Conservation (phyloP, 2,113 vertebrate genomes). For the Pedionomus torquatus region DNA sequence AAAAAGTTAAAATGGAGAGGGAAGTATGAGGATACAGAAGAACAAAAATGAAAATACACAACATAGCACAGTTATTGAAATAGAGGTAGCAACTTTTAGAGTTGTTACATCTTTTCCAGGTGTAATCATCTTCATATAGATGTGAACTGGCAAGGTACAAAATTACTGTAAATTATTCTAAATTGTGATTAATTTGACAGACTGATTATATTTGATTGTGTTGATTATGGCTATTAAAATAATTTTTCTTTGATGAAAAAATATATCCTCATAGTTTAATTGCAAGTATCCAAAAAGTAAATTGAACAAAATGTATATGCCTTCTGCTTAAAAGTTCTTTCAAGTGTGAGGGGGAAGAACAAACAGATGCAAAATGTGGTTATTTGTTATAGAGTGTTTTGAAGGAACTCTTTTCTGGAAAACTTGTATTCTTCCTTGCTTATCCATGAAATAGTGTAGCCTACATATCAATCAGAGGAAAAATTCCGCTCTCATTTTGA, state of each 20-base stretch:
- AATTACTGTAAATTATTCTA: slow-evolving; percentile 54
- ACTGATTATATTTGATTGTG: slow-evolving; percentile 71
- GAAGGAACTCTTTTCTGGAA: background rate
- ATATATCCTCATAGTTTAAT: slow-evolving; percentile 36
- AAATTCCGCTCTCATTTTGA: background rate
- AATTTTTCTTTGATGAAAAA: slow-evolving; percentile 66
- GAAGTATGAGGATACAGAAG: background rate
- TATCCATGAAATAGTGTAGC: background rate
- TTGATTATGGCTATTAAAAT: slow-evolving; percentile 73
- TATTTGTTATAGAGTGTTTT: background rate
- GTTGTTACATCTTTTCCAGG: background rate
- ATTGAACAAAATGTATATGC: slow-evolving; percentile 3
- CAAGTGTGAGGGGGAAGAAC: background rate
- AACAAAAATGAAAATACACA: background rate
- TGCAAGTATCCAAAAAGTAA: slow-evolving; percentile 47
- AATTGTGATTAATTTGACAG: slow-evolving; percentile 66
- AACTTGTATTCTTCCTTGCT: background rate
- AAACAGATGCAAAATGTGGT: background rate
- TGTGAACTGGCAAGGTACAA: slow-evolving; percentile 31
- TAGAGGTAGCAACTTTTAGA: background rate
- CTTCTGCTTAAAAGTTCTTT: slow-evolving; percentile 11
- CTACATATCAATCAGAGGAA: background rate
- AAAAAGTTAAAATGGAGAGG: background rate
- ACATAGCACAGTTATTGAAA: background rate
- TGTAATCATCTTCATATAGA: slow-evolving; percentile 38